Evolutionary conservation across 2,888 invertebrate genomes (phyloP).

Genomic region (Thecophora atra): DNA sequence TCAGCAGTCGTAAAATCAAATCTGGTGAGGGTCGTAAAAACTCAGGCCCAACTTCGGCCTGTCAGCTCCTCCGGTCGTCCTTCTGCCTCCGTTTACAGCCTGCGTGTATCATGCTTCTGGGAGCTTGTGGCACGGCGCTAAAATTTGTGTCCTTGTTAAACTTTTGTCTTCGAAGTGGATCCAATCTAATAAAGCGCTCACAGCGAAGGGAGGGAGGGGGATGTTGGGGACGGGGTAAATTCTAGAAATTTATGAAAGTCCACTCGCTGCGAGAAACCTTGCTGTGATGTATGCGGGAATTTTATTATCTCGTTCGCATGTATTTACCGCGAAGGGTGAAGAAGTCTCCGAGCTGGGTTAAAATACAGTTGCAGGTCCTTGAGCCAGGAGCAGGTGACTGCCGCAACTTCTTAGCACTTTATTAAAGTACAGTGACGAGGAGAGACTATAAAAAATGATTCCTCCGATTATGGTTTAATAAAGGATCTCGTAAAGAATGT

Average conservation of each 20-base stretch:
- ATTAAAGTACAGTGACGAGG: neutral
- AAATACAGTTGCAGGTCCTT: too few species aligned
- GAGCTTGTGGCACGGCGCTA: conserved; percentile 6
- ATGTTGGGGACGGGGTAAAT: neutral
- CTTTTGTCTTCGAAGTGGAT: conserved; percentile 47
- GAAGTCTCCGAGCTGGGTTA: neutral
- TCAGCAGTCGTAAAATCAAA: conserved; percentile 54
- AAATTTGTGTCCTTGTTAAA: conserved; percentile 30
- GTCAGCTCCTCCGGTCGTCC: neutral
- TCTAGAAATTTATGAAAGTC: conserved; percentile 22
- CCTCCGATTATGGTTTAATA: too few species aligned
- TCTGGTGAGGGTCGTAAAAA: conserved; percentile 55
- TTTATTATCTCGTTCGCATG: conserved; percentile 37
- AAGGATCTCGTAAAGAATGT: too few species aligned
- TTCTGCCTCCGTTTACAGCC: neutral
- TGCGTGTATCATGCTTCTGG: conserved; percentile 28
- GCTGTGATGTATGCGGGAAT: conserved; percentile 29
- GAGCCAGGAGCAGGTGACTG: neutral
- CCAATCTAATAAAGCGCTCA: conserved; percentile 57
- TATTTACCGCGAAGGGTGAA: conserved; percentile 23
- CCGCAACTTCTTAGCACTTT: neutral
- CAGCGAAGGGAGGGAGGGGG: conserved; percentile 38
- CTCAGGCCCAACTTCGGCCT: conserved; percentile 50
- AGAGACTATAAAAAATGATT: neutral
- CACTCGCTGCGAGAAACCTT: neutral